Evolutionary conservation across 2,888 invertebrate genomes (phyloP), one percentile per base, ranked within the genome.

Genomic region (Aphelenchoides bicaudatus): DNA sequence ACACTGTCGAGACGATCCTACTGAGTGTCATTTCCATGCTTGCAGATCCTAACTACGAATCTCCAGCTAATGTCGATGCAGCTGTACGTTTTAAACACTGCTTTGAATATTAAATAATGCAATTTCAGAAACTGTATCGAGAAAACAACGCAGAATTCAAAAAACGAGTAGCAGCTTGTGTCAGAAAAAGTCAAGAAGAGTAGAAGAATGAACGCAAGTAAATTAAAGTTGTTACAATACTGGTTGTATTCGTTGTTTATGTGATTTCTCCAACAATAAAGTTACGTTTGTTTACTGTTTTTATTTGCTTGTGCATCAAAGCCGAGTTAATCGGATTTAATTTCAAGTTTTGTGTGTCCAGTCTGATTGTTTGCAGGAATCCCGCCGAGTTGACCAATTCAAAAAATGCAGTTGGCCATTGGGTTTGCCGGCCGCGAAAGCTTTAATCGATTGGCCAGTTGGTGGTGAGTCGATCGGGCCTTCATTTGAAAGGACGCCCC

Each of bases 1-100:
- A 96, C 83, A 94, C 96, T 71, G 96, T 64, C n/a, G 75, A 75
- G 55, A 94, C 94, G 70, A 96, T 96, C 81, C 86, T 96, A 2
- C 62, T 76, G 10, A 93, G 92, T 82, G 96, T 96, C 80, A 96
- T 96, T 83, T 94, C 94, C 80, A 93, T 96, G 94, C 85, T 96
- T 81, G 92, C 94, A 70, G 94, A 96, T 85, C 96, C 96, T 65
- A 96, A 96, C 81, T 94, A 93, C 82, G 94, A 96, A 84, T 93
- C 92, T 81, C 94, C 94, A 70, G 96, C 96, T 79, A 96, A 96
- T 84, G 93, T 96, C 77, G 96, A 96, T 86, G 94, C 96, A 81
- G 94, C 94, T 80, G 91, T 91, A 84, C 86, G 88, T 86, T 50
- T 10, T 3, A 19, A 2, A 10, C 23, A n/a, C 3, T 31, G 23